Conservation (phyloP, 1,140 invertebrate species). For the Drosophila mayri region DNA sequence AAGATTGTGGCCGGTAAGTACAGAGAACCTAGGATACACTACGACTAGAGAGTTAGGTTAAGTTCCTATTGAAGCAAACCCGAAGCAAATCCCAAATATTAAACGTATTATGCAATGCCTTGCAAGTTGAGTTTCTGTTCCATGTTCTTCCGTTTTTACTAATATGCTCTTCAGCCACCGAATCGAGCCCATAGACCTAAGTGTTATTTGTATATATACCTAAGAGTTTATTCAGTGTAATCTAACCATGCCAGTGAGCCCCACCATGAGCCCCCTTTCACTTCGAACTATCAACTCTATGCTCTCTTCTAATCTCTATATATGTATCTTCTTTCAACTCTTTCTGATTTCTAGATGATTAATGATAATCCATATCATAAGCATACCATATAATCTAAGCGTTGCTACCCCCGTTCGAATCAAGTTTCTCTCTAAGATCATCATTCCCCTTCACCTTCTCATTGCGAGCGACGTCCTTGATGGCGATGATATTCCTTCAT, state of each 20-base stretch:
- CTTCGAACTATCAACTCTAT: slow-evolving; percentile 69
- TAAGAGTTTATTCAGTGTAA: slow-evolving; percentile 59
- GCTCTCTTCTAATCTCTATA: slow-evolving; percentile 81
- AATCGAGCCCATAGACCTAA: slow-evolving; percentile 35
- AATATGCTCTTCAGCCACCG: slow-evolving; percentile 43
- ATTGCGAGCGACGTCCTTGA: slow-evolving; percentile 53
- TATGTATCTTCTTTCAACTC: slow-evolving; percentile 79
- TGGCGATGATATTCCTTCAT: slow-evolving; percentile 25
- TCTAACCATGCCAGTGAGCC: slow-evolving; percentile 43
- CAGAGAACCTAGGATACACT: slow-evolving; percentile 1
- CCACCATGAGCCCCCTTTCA: slow-evolving; percentile 7
- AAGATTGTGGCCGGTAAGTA: slow-evolving; percentile 95
- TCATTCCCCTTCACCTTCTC: slow-evolving; percentile 41
- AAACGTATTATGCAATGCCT: slow-evolving; percentile 58
- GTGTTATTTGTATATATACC: slow-evolving; percentile 48
- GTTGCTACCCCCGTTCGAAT: slow-evolving; percentile 59
- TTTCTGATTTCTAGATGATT: slow-evolving; percentile 84
- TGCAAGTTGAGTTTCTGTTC: slow-evolving; percentile 74
- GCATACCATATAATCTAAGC: slow-evolving; percentile 64
- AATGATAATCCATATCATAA: slow-evolving; percentile 81
- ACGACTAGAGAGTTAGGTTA: slow-evolving; percentile 31
- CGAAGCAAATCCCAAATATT: slow-evolving; percentile 23
- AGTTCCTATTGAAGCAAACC: slow-evolving; percentile 50
- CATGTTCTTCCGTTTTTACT: slow-evolving; percentile 68
- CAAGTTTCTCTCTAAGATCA: slow-evolving; percentile 43